Base-by-base conservation (phyloP, 2,888 invertebrate species). In the Spodoptera picta region DNA sequence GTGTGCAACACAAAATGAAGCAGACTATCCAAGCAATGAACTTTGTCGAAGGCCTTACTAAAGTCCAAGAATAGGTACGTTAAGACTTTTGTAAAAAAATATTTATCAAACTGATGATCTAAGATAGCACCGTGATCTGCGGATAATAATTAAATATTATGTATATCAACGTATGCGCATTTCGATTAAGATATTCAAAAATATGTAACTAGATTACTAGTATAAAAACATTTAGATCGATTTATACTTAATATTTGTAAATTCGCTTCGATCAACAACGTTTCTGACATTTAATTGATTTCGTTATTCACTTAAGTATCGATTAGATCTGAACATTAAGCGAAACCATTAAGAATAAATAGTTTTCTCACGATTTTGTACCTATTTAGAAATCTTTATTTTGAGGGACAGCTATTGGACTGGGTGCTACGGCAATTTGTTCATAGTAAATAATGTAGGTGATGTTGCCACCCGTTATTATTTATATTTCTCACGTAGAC, bases 111-210 rank as follows among this genome's bases (percentile, higher is more conserved):
- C 4, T 23, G 11, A 42, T 45, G 3, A 43, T 46, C 27, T 27
- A 27, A 27, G 27, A 27, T 27, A 27, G 27, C 27, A 45, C 23
- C 44, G 19, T 27, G 27, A 46, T 59, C 27, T 56, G 56, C 9
- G 14, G 57, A 66, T 24, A 42, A 42, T 49, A 36, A 47, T 47
- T 49, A 48, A 54, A 51, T 46, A 47, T 31, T 53, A 56, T 62
- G 44, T 24, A 66, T 53, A 64, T 48, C 56, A 52, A 45, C 48
- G 47, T 66, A 75, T 70, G 62, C 61, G 63, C 67, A 77, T 69
- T 60, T 48, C 61, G 52, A 76, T 74, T 71, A 69, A 69, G n/a
- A 66, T 72, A 78, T 78, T 72, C 66, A 74, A 70, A 72, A 76
- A 61, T 76, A 74, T 76, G 79, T 69, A 78, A 60, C 66, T 67